Evolutionary conservation across 2,113 vertebrate genomes (phyloP).

Genomic region (Platichthys stellatus): DNA sequence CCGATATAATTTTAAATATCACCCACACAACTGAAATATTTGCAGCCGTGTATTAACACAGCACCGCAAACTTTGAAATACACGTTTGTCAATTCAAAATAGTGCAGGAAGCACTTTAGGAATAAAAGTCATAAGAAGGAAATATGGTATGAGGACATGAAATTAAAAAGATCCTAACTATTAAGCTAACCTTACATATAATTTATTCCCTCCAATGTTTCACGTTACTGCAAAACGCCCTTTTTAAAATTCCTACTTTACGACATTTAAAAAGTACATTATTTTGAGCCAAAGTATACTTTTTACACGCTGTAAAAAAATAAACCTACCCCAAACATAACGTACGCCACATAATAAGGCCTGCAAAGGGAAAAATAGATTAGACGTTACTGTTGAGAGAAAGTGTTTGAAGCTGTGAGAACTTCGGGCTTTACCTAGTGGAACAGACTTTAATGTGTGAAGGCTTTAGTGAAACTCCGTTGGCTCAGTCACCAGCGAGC

Average conservation of each 20-base stretch:
- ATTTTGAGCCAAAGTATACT: background rate
- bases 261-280: background rate
- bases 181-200: background rate
- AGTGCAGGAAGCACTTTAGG: background rate
- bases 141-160: background rate
- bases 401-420: conserved; percentile 7
- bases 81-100: background rate
- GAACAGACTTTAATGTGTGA: conserved; percentile 29
- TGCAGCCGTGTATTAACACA: background rate
- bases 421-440: conserved; percentile 14
- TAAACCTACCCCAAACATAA: background rate
- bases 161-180: background rate
- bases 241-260: background rate
- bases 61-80: background rate
- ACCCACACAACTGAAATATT: background rate
- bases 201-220: conserved; percentile 2
- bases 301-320: background rate
- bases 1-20: conserved; percentile 8
- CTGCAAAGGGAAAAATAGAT: background rate
- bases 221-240: background rate
- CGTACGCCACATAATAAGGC: background rate
- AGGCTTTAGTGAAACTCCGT: conserved; percentile 54
- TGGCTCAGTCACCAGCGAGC: conserved; percentile 57
- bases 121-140: background rate
- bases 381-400: background rate